Conservation (phyloP, 2,888 invertebrate species). For the Tenthredo notha region DNA sequence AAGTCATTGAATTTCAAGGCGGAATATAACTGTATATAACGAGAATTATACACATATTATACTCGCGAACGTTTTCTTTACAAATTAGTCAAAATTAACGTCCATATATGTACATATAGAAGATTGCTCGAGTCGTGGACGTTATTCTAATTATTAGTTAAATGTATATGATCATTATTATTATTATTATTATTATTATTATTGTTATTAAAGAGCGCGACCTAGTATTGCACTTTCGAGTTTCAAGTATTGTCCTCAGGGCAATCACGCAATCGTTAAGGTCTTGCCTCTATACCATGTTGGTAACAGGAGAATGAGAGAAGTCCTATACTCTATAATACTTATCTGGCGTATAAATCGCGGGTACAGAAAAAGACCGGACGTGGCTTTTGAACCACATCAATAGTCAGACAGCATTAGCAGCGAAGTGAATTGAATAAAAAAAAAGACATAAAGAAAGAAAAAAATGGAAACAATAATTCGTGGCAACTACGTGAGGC, state of each 20-base stretch:
- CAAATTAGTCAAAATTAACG: neutral
- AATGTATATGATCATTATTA: neutral
- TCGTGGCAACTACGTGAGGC: neutral
- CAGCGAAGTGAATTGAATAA: neutral
- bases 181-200: slow-evolving; percentile 6
- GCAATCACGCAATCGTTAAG: slow-evolving; percentile 9
- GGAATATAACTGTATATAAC: neutral
- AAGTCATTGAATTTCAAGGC: no score
- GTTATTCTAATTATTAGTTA: no score
- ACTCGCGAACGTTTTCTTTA: neutral
- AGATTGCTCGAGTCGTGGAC: no score
- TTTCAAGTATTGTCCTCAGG: slow-evolving; percentile 16
- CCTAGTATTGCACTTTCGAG: neutral
- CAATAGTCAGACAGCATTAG: neutral
- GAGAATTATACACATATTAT: neutral
- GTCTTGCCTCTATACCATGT: neutral
- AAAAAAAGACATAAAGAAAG: neutral
- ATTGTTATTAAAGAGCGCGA: slow-evolving; percentile 8
- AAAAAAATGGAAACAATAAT: neutral
- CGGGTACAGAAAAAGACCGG: neutral
- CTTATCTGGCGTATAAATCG: slow-evolving; percentile 17
- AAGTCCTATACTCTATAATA: neutral
- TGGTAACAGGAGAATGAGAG: slow-evolving; percentile 14
- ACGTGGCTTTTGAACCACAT: slow-evolving; percentile 24
- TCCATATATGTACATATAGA: neutral